Conservation (phyloP, 1,140 invertebrate genomes). For the Asobara japonica region DNA sequence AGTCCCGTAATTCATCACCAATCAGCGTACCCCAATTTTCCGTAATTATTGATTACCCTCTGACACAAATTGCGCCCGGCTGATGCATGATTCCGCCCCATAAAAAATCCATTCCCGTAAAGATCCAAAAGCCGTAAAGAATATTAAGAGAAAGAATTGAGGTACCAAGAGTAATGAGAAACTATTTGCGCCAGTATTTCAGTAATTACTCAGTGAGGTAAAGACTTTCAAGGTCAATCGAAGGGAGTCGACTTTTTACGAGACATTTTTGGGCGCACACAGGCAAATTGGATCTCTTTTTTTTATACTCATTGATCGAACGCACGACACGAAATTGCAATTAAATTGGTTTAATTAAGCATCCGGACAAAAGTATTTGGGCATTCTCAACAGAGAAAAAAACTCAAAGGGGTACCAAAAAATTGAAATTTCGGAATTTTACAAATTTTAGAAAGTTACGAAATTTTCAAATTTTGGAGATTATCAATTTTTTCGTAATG, state of each 20-base stretch:
- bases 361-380: too few relatives aligned
- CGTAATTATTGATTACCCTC: background rate
- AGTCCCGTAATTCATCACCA: background rate
- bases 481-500: too few relatives aligned
- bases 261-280: constrained; percentile 6
- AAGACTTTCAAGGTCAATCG: constrained; percentile 4
- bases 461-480: too few relatives aligned
- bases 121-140: background rate
- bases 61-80: background rate
- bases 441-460: too few relatives aligned
- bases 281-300: background rate
- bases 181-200: background rate
- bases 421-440: too few relatives aligned
- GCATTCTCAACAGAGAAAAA: too few relatives aligned
- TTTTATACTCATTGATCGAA: background rate
- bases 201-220: constrained; percentile 23
- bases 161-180: background rate
- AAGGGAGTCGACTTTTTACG: constrained; percentile 27
- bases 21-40: background rate
- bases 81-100: background rate
- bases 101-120: background rate
- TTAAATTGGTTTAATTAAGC: constrained; percentile 21
- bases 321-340: background rate
- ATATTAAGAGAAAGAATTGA: background rate
- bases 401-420: too few relatives aligned